A percentile compares a stretch with the other conserved stretches of the same genome.
These are phyloP conservation scores for Eupithecia exiguata DNA, from an alignment of 2,888 invertebrate genomes.

Conservation along the genomic window DNA sequence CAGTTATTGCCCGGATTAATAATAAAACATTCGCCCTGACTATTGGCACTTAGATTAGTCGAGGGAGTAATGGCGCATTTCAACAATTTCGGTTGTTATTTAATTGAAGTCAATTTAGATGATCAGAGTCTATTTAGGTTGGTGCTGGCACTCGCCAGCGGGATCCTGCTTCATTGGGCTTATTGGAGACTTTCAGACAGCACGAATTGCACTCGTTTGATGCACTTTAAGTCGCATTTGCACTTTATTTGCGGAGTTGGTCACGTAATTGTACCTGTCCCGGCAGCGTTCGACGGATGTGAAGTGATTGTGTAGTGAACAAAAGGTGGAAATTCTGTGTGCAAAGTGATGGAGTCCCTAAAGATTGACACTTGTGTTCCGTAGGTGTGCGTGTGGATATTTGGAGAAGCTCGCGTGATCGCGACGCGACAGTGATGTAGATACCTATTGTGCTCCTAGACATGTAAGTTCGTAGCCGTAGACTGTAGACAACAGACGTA, in stretches of 20 bases:
- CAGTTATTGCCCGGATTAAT: constrained; percentile 78
- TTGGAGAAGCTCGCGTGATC: constrained; percentile 39
- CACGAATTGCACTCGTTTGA: constrained; percentile 82
- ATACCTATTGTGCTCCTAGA: background rate
- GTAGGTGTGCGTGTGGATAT: constrained; percentile 44
- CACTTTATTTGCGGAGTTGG: constrained; percentile 59
- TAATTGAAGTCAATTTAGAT: constrained; percentile 85
- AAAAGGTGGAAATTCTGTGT: constrained; percentile 23
- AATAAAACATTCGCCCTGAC: constrained; percentile 83
- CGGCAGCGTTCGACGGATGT: constrained; percentile 4
- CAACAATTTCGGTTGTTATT: constrained; percentile 85
- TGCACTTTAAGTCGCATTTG: constrained; percentile 79
- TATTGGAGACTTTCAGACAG: constrained; percentile 84
- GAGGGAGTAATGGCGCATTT: constrained; percentile 84
- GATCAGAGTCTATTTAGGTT: constrained; percentile 85
- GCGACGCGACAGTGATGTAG: constrained; percentile 19
- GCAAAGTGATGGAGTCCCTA: background rate
- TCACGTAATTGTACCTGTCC: constrained; percentile 44
- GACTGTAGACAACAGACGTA: background rate
- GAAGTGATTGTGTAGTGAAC: constrained; percentile 26
- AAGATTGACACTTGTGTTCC: constrained; percentile 13
- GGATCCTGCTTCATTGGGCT: constrained; percentile 84
- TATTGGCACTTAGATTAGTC: constrained; percentile 83
- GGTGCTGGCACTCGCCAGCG: constrained; percentile 83
- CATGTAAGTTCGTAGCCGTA: constrained; percentile 29